Evolutionary conservation across 1,140 invertebrate genomes (phyloP).

Genomic region (Drosophila sp.): DNA sequence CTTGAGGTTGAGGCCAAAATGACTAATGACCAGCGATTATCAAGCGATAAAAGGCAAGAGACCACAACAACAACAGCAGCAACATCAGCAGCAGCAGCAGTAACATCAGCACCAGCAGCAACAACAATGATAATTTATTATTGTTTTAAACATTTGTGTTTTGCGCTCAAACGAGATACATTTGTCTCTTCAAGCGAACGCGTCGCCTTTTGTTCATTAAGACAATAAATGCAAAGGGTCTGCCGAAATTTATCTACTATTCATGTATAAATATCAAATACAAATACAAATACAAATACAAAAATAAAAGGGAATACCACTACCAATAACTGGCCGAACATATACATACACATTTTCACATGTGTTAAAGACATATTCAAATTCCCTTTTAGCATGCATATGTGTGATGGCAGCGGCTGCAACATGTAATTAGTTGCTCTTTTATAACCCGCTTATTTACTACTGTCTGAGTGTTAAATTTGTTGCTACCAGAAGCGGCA

Average conservation of each 20-base stretch:
- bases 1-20: constrained; percentile 81
- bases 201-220: constrained; percentile 73
- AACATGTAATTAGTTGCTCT: constrained; percentile 80
- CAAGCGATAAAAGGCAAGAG: constrained; percentile 81
- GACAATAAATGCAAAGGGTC: constrained; percentile 61
- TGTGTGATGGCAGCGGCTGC: constrained; percentile 39
- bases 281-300: constrained; percentile 15
- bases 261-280: constrained; percentile 15
- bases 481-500: constrained; percentile 66
- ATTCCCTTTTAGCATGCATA: constrained; percentile 60
- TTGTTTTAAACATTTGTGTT: constrained; percentile 83
- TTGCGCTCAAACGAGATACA: constrained; percentile 81
- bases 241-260: constrained; percentile 24
- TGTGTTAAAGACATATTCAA: constrained; percentile 58
- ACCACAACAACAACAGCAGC: constrained; percentile 54
- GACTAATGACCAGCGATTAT: constrained; percentile 84
- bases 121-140: constrained; percentile 75
- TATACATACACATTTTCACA: not conserved
- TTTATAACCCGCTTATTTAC: constrained; percentile 63
- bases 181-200: constrained; percentile 68
- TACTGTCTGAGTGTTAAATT: constrained; percentile 71
- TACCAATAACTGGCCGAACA: too few species aligned
- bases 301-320: constrained; percentile 32
- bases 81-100: constrained; percentile 45
- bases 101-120: constrained; percentile 23